A percentile compares a stretch with the other conserved stretches of the same genome.
phyloP scores from a whole-genome alignment of 2,888 invertebrate genomes.

The Bellardia bayeri region DNA sequence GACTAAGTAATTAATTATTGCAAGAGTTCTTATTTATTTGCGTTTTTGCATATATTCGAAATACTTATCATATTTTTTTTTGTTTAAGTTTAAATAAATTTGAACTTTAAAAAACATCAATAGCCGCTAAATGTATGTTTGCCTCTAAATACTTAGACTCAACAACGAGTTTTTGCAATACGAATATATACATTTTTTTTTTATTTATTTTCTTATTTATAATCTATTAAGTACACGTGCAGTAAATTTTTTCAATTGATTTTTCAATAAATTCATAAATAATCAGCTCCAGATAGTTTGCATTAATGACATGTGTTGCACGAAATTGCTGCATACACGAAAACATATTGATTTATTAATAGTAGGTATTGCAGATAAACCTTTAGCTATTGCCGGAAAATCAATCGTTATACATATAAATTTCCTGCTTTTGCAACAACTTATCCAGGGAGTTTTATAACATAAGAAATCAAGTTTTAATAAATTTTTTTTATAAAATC shows the following conservation, averaged over 20 bases:
- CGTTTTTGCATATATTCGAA: neutral
- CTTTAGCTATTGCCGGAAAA: neutral
- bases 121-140: neutral
- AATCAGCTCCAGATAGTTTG: neutral
- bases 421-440: neutral
- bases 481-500: too few relatives aligned
- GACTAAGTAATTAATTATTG: neutral
- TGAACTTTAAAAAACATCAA: conserved; percentile 8
- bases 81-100: neutral
- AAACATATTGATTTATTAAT: neutral
- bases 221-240: conserved; percentile 13
- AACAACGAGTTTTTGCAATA: neutral
- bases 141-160: neutral
- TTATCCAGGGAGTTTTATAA: neutral
- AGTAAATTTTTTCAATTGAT: neutral
- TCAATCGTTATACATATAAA: neutral
- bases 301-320: conserved; percentile 1
- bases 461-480: neutral
- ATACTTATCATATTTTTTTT: neutral
- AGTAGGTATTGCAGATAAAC: neutral
- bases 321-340: neutral
- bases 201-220: neutral
- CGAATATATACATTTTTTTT: neutral
- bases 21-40: neutral
- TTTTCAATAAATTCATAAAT: too few relatives aligned